Evolutionary conservation across 2,113 vertebrate species (phyloP).

Genomic region (Myotis brandtii): DNA sequence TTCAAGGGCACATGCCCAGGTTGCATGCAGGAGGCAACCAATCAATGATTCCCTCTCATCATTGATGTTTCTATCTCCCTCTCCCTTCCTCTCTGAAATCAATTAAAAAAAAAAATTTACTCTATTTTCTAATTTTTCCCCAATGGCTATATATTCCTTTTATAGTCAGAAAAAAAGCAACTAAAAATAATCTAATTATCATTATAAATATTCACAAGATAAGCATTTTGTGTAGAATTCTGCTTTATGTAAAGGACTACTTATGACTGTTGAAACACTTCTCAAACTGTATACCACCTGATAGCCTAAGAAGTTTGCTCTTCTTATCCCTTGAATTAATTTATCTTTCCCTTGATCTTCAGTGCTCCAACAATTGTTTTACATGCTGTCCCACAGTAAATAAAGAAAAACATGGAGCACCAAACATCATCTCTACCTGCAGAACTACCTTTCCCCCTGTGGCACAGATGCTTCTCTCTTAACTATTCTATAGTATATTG

Average conservation of each 20-base stretch:
- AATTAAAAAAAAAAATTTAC: too few relatives aligned
- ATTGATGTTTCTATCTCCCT: too few relatives aligned
- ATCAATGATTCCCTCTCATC: too few relatives aligned
- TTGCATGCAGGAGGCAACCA: too few relatives aligned
- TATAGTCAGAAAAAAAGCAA: not conserved
- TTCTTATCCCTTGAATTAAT: not conserved
- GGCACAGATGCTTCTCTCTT: not conserved
- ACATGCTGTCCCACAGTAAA: not conserved
- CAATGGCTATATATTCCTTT: not conserved
- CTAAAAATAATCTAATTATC: not conserved
- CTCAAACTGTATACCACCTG: not conserved
- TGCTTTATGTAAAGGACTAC: not conserved
- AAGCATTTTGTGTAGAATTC: not conserved
- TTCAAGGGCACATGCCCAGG: too few relatives aligned
- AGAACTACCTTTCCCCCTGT: not conserved
- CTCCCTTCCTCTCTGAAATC: too few relatives aligned
- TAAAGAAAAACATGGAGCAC: not conserved
- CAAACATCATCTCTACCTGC: not conserved
- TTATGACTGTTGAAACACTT: not conserved
- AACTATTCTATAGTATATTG: not conserved
- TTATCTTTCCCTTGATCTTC: not conserved
- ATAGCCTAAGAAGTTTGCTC: not conserved
- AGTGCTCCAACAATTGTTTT: not conserved
- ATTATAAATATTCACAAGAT: not conserved
- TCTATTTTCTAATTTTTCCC: not conserved